Evolutionary conservation across 2,888 invertebrate genomes (phyloP).

Genomic region (Protodeltote pygarga): DNA sequence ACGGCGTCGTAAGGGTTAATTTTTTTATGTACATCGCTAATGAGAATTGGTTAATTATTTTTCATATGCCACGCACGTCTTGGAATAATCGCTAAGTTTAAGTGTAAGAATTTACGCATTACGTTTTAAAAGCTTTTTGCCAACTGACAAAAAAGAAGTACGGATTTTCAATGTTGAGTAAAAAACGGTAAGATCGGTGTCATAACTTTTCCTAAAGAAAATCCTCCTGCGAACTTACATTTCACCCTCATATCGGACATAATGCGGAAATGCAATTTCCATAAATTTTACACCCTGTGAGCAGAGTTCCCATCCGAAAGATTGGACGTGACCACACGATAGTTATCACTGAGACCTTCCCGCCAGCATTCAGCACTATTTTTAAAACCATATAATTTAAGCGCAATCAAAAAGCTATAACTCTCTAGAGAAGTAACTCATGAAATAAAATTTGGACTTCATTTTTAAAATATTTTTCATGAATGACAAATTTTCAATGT

Average conservation of each 20-base stretch:
- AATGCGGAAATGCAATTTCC: slow-evolving; percentile 85
- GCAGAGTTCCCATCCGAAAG: slow-evolving; percentile 79
- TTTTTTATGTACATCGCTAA: slow-evolving; percentile 56
- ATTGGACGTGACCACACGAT: slow-evolving; percentile 79
- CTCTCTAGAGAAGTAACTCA: slow-evolving; percentile 1
- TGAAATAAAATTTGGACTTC: slow-evolving; percentile 20
- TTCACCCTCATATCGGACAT: slow-evolving; percentile 72
- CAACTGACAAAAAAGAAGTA: too few relatives aligned
- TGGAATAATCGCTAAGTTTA: slow-evolving; percentile 10
- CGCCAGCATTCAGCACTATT: slow-evolving; percentile 22
- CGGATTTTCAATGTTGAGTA: background rate
- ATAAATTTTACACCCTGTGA: slow-evolving; percentile 85
- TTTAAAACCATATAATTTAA: slow-evolving; percentile 18
- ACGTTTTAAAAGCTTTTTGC: too few relatives aligned
- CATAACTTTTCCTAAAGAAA: slow-evolving; percentile 53
- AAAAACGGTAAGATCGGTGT: slow-evolving; percentile 34
- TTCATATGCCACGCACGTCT: slow-evolving; percentile 12
- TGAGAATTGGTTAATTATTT: slow-evolving; percentile 50
- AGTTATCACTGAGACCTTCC: slow-evolving; percentile 46
- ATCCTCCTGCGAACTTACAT: slow-evolving; percentile 56
- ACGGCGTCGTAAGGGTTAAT: slow-evolving; percentile 54
- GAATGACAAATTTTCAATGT: slow-evolving; percentile 58
- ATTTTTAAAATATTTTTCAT: slow-evolving; percentile 38
- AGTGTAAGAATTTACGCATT: too few relatives aligned
- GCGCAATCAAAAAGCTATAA: slow-evolving; percentile 32